phyloP scores from a whole-genome alignment of 2,797 vertebrate genomes.

The Chrysocyon brachyurus region DNA sequence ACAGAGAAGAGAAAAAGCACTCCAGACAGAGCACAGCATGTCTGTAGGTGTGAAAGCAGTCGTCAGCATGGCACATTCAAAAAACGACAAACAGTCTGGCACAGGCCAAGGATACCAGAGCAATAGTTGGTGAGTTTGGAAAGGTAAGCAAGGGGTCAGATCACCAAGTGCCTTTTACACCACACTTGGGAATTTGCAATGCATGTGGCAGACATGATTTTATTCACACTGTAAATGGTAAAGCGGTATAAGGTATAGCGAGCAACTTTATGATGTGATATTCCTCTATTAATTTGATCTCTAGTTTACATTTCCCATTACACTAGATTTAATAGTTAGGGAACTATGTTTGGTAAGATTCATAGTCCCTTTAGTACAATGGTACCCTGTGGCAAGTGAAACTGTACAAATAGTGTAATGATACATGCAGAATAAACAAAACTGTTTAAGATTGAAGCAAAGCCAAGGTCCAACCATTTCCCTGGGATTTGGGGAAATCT shows the following conservation, averaged over 20 bases:
- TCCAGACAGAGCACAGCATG: not conserved
- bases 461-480: conserved; percentile 78
- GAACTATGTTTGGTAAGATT: conserved; percentile 71
- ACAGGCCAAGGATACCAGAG: not conserved
- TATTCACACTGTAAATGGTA: conserved; percentile 63
- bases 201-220: conserved; percentile 60
- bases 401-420: conserved; percentile 72
- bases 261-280: conserved; percentile 73
- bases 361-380: conserved; percentile 74
- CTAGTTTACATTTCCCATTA: conserved; percentile 78
- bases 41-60: not conserved
- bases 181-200: not conserved
- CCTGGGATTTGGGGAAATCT: conserved; percentile 60
- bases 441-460: conserved; percentile 69
- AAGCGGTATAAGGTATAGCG: conserved; percentile 44
- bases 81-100: not conserved
- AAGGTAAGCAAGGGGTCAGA: conserved; percentile 61
- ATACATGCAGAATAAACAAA: conserved; percentile 75
- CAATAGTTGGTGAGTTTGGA: conserved; percentile 38
- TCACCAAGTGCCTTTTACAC: conserved; percentile 24
- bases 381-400: conserved; percentile 71
- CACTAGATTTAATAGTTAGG: conserved; percentile 73
- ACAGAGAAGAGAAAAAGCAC: not conserved
- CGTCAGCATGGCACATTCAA: not conserved
- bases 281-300: conserved; percentile 81